Evolutionary conservation across 2,888 invertebrate species (phyloP), one percentile per base, ranked within the genome.

Genomic region (Stenolophus ochropezus): DNA sequence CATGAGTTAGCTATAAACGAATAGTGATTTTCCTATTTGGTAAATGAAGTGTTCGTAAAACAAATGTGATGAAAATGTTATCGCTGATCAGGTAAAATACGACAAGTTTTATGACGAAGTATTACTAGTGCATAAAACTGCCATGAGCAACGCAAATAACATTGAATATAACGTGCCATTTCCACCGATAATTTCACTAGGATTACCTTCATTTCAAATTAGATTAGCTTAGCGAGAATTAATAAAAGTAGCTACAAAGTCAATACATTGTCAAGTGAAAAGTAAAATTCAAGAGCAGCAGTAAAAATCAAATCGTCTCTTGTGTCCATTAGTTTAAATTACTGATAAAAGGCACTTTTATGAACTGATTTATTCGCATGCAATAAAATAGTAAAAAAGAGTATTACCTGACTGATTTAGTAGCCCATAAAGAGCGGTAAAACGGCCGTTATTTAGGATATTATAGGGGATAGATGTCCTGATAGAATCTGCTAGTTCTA

Each of bases 391-490:
- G 80, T 79, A 71, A 80, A 80, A 80, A 80, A 49, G 56, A 56
- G 71, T 73, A 80, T 73, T 80, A 73, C 80, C 80, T 80, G 80
- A 56, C 80, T 80, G 80, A 80, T 80, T 80, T 80, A 80, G 58
- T 25, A 23, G 20, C 51, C 71, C 47, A 80, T 80, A 80, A 80
- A 80, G 58, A 11, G 56, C 56, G 18, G 53, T 56, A 73, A 33
- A 80, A 80, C 56, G 80, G 58, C 42, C 80, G 80, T 80, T 80
- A 80, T 80, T 80, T 80, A 71, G 80, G 80, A 80, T 80, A 79
- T 79, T 69, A 79, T 79, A 53, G 69, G 21, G 79, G 79, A 79
- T 79, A 65, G 51, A 79, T 69, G 71, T 71, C 27, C 27, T 69
- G 79, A 79, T 79, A 69, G 79, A 79, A 79, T 79, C 79, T 53